Evolutionary conservation across 2,113 vertebrate species (phyloP), one percentile per base, ranked within the genome.

Genomic region (Grammomys dolichurus): DNA sequence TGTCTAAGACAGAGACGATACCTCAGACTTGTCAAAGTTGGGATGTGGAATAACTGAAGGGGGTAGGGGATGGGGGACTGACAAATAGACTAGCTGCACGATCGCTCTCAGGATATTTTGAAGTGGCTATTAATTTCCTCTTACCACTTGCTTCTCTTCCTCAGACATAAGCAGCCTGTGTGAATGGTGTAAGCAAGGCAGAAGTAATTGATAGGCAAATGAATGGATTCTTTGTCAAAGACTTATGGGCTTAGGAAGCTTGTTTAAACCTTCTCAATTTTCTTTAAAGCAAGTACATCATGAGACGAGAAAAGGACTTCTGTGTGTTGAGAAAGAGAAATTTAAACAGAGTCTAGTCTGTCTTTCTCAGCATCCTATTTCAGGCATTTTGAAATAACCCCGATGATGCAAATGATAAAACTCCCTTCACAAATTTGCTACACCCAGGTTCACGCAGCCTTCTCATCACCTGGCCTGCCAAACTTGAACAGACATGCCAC

Each of bases 191-290:
- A 56, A 87, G 28, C 12, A 87, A 1, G 1, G 24, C 33, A 7
- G 11, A 72, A 85, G 16, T 54, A 75, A 93, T 40, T 36, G 17
- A 75, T 33, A 81, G 24, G 7, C 65, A 60, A 84, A 75, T 20
- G 3, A 94, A 84, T 70, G 46, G 60, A 56, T 75, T 75, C 17
- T 58, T 90, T 91, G 73, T 89, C 36, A 46, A 91, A 90, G 48
- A 76, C 54, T 78, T 89, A 76, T 51, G 94, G 89, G 94, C 89
- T 67, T 90, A 78, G 31, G n/a, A 2, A 92, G 77, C 56, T 94
- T 92, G 65, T 36, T 33, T 82, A n/a, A 87, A 28, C 43, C n/a
- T 63, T 91, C 82, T 56, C 95, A 96, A 54, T 80, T 85, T 95
- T 86, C 28, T 77, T 91, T 92, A 94, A 73, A 87, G 56, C 3